Percentiles rank a stretch among this genome's conserved stretches.
Conservation (phyloP, 2,888 invertebrate genomes). For the Hofmannophila pseudospretella region DNA sequence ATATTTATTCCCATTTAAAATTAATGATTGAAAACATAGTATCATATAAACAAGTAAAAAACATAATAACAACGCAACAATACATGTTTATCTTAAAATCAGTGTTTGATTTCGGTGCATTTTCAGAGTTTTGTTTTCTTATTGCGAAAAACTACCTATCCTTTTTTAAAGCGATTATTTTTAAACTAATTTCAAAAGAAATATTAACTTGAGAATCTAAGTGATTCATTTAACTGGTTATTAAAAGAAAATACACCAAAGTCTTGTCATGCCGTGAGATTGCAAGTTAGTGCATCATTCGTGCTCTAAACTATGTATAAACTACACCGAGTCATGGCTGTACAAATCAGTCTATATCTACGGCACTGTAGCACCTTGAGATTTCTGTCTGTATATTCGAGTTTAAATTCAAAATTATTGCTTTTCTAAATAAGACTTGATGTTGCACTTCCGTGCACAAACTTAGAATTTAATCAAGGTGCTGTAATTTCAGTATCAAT, state of each 20-base stretch:
- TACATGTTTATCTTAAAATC: slow-evolving; percentile 34
- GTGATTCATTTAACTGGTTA: too few species aligned
- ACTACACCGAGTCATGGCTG: slow-evolving; percentile 64
- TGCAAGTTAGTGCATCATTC: slow-evolving; percentile 34
- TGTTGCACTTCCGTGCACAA: slow-evolving; percentile 2
- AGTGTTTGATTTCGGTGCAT: slow-evolving; percentile 31
- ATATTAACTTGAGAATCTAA: too few species aligned
- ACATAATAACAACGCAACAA: slow-evolving; percentile 71
- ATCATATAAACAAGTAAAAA: slow-evolving; percentile 62
- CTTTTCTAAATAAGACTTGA: background rate
- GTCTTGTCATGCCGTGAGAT: slow-evolving; percentile 36
- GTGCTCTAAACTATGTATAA: slow-evolving; percentile 30
- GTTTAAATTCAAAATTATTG: slow-evolving; percentile 2
- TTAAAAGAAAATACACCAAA: slow-evolving; percentile 24
- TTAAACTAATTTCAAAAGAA: too few species aligned
- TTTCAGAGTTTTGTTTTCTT: too few species aligned
- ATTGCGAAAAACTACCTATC: too few species aligned
- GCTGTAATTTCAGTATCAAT: slow-evolving; percentile 8
- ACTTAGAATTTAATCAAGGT: slow-evolving; percentile 6
- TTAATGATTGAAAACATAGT: slow-evolving; percentile 52
- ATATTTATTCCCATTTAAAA: slow-evolving; percentile 39
- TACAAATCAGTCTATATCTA: slow-evolving; percentile 68
- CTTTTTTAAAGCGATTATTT: too few species aligned
- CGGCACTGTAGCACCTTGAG: slow-evolving; percentile 60
- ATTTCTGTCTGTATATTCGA: slow-evolving; percentile 29